Percentiles rank a stretch among this genome's conserved stretches.
Evolutionary conservation across 2,888 invertebrate genomes (phyloP).

Genomic region (Hirtodrosophila trivittata): DNA sequence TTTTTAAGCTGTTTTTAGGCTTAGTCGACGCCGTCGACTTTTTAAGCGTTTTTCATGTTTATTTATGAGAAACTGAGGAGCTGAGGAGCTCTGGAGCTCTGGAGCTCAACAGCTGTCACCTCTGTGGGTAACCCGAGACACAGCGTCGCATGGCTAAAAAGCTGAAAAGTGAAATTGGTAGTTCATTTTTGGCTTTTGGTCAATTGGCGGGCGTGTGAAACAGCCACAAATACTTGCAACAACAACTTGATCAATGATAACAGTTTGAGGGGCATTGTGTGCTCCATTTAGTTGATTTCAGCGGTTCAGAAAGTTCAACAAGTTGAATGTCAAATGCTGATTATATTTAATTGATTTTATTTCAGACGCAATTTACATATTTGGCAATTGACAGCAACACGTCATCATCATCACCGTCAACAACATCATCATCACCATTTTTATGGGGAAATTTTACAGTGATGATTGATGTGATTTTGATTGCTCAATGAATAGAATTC

Average conservation of each 20-base stretch:
- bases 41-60: slow-evolving; percentile 70
- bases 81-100: slow-evolving; percentile 16
- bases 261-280: slow-evolving; percentile 41
- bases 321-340: slow-evolving; percentile 56
- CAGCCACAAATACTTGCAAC: neutral
- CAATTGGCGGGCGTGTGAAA: slow-evolving; percentile 63
- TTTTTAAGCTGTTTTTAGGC: slow-evolving; percentile 65
- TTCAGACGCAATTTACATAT: slow-evolving; percentile 64
- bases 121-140: slow-evolving; percentile 59
- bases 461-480: slow-evolving; percentile 69
- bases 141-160: slow-evolving; percentile 20
- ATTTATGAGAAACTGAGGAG: slow-evolving; percentile 60
- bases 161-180: slow-evolving; percentile 72
- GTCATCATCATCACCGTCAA: slow-evolving; percentile 24
- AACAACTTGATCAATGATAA: slow-evolving; percentile 5
- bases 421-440: neutral
- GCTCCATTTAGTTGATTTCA: slow-evolving; percentile 26
- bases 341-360: slow-evolving; percentile 67
- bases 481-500: slow-evolving; percentile 31
- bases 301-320: slow-evolving; percentile 42
- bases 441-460: slow-evolving; percentile 17
- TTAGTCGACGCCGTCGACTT: slow-evolving; percentile 38
- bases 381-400: slow-evolving; percentile 58
- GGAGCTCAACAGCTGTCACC: slow-evolving; percentile 44
- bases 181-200: slow-evolving; percentile 11